Conservation (phyloP, 2,797 vertebrate genomes). For the Channa striata region DNA sequence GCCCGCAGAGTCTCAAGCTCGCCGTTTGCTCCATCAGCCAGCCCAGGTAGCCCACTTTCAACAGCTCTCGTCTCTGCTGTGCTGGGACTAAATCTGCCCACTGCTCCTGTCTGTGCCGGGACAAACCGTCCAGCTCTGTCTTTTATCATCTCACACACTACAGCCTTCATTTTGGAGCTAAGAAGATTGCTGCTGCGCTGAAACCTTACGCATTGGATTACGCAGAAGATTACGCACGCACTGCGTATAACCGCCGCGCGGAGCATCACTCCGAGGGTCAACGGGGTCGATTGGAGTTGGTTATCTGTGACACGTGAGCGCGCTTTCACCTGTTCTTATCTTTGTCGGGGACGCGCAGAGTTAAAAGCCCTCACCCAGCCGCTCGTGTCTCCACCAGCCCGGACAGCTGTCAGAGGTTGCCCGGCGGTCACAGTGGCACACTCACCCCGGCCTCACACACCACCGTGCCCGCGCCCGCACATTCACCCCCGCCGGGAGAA, state of each 20-base stretch:
- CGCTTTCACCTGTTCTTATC: constrained; percentile 85
- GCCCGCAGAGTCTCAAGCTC: constrained; percentile 75
- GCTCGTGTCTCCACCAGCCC: constrained; percentile 67
- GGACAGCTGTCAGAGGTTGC: constrained; percentile 82
- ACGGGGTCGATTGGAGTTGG: constrained; percentile 58
- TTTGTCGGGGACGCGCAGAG: constrained; percentile 71
- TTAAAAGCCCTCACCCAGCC: constrained; percentile 71
- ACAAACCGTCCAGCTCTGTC: constrained; percentile 28
- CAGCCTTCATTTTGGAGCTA: constrained; percentile 27
- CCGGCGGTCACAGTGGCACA: constrained; percentile 82
- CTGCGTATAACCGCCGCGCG: constrained; percentile 38
- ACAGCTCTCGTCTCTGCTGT: constrained; percentile 65
- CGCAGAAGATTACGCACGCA: constrained; percentile 65
- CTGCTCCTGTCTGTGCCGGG: constrained; percentile 32
- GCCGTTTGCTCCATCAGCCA: constrained; percentile 69
- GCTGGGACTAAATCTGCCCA: constrained; percentile 68
- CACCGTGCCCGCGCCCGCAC: constrained; percentile 48
- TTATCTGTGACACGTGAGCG: constrained; percentile 71
- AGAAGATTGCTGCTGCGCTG: constrained; percentile 32
- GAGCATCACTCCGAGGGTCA: constrained; percentile 63
- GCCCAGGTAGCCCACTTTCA: constrained; percentile 73
- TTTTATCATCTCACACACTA: constrained; percentile 15
- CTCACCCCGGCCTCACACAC: constrained; percentile 62
- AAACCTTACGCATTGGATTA: constrained; percentile 75
- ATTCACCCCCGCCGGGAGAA: constrained; percentile 72